These are phyloP conservation scores for Halichondria panicea DNA, from an alignment of 37 sponge, comb jelly and placozoan species.

Conservation along the genomic window DNA sequence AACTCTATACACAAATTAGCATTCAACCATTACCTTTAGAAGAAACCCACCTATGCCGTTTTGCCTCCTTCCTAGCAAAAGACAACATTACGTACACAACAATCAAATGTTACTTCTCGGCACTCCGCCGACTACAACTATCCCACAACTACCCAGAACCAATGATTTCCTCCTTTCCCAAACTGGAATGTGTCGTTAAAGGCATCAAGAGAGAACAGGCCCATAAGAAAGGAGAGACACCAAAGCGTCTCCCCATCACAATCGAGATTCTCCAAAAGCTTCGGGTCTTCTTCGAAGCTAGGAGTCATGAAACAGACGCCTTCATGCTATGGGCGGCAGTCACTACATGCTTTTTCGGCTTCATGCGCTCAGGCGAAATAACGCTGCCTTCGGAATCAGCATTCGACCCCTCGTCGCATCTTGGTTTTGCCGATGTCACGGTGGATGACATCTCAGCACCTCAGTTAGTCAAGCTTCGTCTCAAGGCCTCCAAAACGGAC, in stretches of 20 bases:
- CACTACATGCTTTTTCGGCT: conserved; percentile 24
- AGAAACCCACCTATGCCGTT: neutral
- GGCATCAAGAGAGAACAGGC: neutral
- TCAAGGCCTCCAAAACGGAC: neutral
- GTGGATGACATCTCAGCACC: neutral
- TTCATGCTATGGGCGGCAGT: conserved; percentile 37
- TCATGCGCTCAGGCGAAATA: conserved; percentile 32
- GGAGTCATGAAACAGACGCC: neutral
- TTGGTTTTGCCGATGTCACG: neutral
- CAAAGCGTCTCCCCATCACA: neutral
- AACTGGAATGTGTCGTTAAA: neutral
- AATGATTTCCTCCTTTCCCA: neutral
- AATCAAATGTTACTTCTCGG: neutral
- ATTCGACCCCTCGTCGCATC: neutral
- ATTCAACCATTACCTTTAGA: neutral
- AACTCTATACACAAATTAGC: neutral
- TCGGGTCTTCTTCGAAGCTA: neutral
- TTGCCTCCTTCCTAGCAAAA: neutral
- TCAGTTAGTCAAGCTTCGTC: neutral
- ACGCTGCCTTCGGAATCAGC: neutral
- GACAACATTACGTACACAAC: neutral
- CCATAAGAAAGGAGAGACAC: neutral
- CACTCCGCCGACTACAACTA: neutral
- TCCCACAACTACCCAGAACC: neutral
- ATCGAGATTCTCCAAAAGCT: neutral